Conservation (phyloP, 1,140 invertebrate species). For the Carposina sasakii region DNA sequence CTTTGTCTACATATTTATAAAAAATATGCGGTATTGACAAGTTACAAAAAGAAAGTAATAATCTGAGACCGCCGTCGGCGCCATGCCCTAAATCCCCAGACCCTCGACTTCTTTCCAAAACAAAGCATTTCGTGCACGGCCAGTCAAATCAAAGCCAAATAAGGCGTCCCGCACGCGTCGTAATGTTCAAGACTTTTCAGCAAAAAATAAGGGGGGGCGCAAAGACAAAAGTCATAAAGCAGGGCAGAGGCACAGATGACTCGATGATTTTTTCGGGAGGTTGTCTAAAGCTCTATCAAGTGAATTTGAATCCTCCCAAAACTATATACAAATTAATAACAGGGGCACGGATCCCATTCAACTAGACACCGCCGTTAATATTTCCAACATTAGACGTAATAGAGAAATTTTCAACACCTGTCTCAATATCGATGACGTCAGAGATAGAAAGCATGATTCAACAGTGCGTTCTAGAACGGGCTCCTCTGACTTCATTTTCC, state of each 20-base stretch:
- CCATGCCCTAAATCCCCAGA: no score
- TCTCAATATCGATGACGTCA: slow-evolving; percentile 2
- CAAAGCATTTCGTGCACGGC: no score
- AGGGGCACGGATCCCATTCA: slow-evolving; percentile 30
- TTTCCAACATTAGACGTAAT: slow-evolving; percentile 15
- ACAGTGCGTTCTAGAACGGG: slow-evolving; percentile 19
- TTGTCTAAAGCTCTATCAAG: slow-evolving; percentile 20
- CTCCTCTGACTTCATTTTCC: slow-evolving; percentile 23
- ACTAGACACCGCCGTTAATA: slow-evolving; percentile 24
- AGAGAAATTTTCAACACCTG: slow-evolving; percentile 20
- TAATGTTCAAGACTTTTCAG: no score
- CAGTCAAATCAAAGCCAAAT: no score
- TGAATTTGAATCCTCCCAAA: neutral
- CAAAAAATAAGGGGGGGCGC: slow-evolving; percentile 10
- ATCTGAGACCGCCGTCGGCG: no score
- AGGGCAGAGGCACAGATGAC: slow-evolving; percentile 4
- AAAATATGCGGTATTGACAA: slow-evolving; percentile 27
- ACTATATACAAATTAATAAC: neutral
- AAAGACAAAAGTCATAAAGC: neutral
- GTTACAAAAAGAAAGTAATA: slow-evolving; percentile 19
- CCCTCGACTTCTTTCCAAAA: no score
- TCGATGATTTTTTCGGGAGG: slow-evolving; percentile 11
- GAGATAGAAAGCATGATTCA: slow-evolving; percentile 13
- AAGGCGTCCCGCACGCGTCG: no score
- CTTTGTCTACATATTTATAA: slow-evolving; percentile 17